These are phyloP conservation scores for Nyctalus aviator DNA, from an alignment of 2,797 vertebrate genomes.

Conservation along the genomic window DNA sequence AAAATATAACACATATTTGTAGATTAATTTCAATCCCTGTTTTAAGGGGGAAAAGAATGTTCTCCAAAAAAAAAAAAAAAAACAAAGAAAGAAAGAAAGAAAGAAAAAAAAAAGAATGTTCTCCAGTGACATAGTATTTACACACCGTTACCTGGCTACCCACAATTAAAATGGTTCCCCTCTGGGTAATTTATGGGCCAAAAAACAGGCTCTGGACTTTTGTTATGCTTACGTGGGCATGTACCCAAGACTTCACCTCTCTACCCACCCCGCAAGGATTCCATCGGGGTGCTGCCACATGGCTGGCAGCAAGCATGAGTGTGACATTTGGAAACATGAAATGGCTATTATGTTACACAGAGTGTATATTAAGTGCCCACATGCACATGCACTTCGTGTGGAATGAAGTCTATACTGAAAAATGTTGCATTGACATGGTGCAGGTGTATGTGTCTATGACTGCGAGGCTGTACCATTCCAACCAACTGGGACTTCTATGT, in stretches of 20 bases:
- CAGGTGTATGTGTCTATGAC: neutral
- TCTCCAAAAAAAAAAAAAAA: too few relatives aligned
- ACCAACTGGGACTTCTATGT: slow-evolving; percentile 67
- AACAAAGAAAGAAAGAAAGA: too few relatives aligned
- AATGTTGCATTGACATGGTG: slow-evolving; percentile 55
- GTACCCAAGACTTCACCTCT: too few relatives aligned
- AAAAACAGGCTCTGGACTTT: slow-evolving; percentile 68
- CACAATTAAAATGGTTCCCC: slow-evolving; percentile 74
- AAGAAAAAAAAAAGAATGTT: slow-evolving; percentile 73
- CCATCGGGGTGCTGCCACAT: slow-evolving; percentile 43
- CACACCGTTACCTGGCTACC: slow-evolving; percentile 67
- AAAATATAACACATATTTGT: slow-evolving; percentile 78
- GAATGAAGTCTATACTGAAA: slow-evolving; percentile 59
- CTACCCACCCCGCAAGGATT: neutral
- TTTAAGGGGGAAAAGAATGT: slow-evolving; percentile 72
- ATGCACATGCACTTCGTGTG: slow-evolving; percentile 22
- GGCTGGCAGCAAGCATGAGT: slow-evolving; percentile 53
- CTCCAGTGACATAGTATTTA: slow-evolving; percentile 77
- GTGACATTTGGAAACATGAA: slow-evolving; percentile 71
- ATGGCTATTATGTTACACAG: slow-evolving; percentile 45
- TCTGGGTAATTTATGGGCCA: slow-evolving; percentile 75
- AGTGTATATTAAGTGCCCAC: neutral
- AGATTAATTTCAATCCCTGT: slow-evolving; percentile 77
- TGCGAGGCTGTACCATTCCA: slow-evolving; percentile 20
- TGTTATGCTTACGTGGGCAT: neutral